Evolutionary conservation across 2,888 invertebrate genomes (phyloP).

Genomic region (Apeira syringaria): DNA sequence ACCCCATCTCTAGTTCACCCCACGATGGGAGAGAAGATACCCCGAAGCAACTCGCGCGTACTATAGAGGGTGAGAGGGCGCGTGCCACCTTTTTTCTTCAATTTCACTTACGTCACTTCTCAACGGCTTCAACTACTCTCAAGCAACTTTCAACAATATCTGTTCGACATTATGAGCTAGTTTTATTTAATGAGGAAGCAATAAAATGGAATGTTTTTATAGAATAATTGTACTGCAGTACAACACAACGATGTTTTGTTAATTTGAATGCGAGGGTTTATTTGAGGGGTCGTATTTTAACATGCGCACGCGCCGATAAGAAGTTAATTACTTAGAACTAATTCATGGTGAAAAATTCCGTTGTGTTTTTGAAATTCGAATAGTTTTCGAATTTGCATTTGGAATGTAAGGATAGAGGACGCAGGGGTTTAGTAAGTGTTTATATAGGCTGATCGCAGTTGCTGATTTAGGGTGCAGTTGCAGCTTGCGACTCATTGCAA

Average conservation of each 20-base stretch:
- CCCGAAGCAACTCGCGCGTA: slow-evolving; percentile 55
- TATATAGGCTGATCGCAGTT: slow-evolving; percentile 19
- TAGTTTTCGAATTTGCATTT: slow-evolving; percentile 32
- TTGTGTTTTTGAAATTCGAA: slow-evolving; percentile 57
- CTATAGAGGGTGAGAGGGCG: slow-evolving; percentile 56
- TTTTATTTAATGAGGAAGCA: slow-evolving; percentile 10
- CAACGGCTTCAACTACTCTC: slow-evolving; percentile 40
- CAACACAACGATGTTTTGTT: slow-evolving; percentile 71
- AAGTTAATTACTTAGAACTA: slow-evolving; percentile 81
- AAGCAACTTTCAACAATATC: slow-evolving; percentile 33
- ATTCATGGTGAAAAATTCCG: slow-evolving; percentile 69
- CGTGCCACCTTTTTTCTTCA: slow-evolving; percentile 81
- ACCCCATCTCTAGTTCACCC: slow-evolving; percentile 55
- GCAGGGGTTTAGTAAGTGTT: neutral
- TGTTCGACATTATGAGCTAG: slow-evolving; percentile 1
- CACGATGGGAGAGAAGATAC: slow-evolving; percentile 76
- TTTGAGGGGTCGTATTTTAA: slow-evolving; percentile 54
- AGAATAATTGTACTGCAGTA: slow-evolving; percentile 24
- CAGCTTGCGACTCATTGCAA: slow-evolving; percentile 11
- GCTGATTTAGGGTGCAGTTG: slow-evolving; percentile 6
- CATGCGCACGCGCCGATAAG: slow-evolving; percentile 75
- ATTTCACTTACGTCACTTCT: slow-evolving; percentile 64
- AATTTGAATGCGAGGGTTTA: slow-evolving; percentile 76
- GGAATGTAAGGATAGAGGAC: slow-evolving; percentile 9
- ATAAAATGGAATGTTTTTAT: slow-evolving; percentile 38